phyloP scores from a whole-genome alignment of 92 coral and sea anemone species.

The Heteractis magnifica region DNA sequence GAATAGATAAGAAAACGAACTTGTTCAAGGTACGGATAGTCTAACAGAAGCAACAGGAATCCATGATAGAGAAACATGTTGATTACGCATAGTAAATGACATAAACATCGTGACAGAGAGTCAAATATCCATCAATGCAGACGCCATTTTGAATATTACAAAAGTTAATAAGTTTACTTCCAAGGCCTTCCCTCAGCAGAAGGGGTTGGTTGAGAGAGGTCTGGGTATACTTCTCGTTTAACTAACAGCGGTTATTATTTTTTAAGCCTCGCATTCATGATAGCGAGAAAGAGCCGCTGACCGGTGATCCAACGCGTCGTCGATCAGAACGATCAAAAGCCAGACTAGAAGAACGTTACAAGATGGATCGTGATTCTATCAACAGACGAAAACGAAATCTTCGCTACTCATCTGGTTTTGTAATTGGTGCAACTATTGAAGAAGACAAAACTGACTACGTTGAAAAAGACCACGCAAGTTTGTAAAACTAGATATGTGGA shows the following conservation, averaged over 20 bases:
- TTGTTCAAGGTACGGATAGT: no score
- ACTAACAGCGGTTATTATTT: not conserved
- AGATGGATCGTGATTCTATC: conserved; percentile 72
- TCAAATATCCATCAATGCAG: not conserved
- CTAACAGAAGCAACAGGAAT: no score
- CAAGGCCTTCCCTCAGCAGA: no score
- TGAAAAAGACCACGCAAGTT: conserved; percentile 82
- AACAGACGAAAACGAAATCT: conserved; percentile 62
- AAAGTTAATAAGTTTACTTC: no score
- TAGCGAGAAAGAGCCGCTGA: conserved; percentile 23
- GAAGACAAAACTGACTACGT: conserved; percentile 29
- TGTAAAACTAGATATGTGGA: conserved; percentile 18
- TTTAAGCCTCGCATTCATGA: not conserved
- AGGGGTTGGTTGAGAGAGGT: no score
- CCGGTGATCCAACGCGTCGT: conserved; percentile 68
- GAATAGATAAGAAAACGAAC: no score
- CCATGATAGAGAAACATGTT: no score
- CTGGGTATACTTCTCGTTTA: not conserved
- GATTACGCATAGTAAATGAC: no score
- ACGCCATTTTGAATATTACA: no score
- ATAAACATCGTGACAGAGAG: no score
- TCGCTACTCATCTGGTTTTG: conserved; percentile 79
- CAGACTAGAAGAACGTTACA: conserved; percentile 76
- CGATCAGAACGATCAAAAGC: conserved; percentile 69
- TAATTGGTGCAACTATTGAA: conserved; percentile 82